Percentiles rank a stretch among this genome's conserved stretches.
phyloP scores from a whole-genome alignment of 2,888 invertebrate species.

The Philereme transversata region DNA sequence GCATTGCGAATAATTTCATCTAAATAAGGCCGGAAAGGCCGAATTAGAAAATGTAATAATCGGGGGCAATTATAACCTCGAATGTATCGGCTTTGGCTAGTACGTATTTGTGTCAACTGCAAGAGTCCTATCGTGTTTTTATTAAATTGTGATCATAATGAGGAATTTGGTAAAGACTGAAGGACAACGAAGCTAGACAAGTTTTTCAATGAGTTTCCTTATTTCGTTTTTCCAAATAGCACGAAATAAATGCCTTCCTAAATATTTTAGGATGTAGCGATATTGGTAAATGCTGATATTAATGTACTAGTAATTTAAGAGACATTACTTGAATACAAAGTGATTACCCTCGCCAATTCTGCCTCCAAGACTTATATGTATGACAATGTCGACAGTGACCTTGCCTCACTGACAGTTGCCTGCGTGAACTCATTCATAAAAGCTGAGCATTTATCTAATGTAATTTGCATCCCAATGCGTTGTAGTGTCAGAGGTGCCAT shows the following conservation, averaged over 20 bases:
- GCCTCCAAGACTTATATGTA: constrained; percentile 20
- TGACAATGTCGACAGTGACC: constrained; percentile 47
- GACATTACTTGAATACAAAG: constrained; percentile 9
- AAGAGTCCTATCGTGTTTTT: too few relatives aligned
- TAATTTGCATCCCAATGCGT: constrained; percentile 61
- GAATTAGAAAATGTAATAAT: constrained; percentile 17
- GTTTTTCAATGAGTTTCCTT: too few relatives aligned
- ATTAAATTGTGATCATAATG: too few relatives aligned
- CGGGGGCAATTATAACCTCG: constrained; percentile 15
- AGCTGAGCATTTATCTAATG: constrained; percentile 49
- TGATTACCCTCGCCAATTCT: constrained; percentile 5
- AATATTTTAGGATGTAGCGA: too few relatives aligned
- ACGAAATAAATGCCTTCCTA: too few relatives aligned
- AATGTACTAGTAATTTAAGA: not conserved
- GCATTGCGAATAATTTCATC: constrained; percentile 39
- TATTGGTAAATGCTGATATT: not conserved
- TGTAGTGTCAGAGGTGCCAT: constrained; percentile 41
- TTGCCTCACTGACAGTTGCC: constrained; percentile 54
- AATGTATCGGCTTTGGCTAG: constrained; percentile 1
- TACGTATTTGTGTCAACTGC: not conserved
- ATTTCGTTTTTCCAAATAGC: too few relatives aligned
- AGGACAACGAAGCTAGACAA: too few relatives aligned
- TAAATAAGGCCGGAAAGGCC: not conserved
- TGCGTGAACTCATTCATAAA: constrained; percentile 57
- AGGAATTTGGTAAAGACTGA: too few relatives aligned